phyloP scores from a whole-genome alignment of 2,888 invertebrate genomes.

The Apamea sordens region DNA sequence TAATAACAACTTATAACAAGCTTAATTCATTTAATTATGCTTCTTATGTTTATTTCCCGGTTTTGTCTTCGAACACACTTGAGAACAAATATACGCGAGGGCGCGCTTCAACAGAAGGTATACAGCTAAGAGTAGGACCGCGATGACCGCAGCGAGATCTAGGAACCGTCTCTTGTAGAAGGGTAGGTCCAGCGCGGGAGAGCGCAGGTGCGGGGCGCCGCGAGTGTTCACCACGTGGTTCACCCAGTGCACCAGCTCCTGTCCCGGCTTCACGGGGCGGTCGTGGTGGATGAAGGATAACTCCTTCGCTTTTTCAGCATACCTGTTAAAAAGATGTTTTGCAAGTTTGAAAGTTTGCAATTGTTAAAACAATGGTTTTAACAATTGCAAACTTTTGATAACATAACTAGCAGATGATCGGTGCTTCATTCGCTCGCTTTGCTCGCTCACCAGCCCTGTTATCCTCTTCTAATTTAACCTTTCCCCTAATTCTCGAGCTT shows the following conservation, averaged over 20 bases:
- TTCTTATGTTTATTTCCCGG: conserved; percentile 34
- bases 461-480: not conserved
- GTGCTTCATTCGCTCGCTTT: not conserved
- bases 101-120: conserved; percentile 31
- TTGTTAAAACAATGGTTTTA: too few relatives aligned
- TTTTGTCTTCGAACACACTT: conserved; percentile 25
- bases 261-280: conserved; percentile 89
- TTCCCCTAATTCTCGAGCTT: not conserved
- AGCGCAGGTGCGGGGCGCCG: conserved; percentile 86
- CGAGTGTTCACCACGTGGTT: conserved; percentile 90
- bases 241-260: conserved; percentile 91
- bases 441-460: not conserved
- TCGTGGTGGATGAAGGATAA: conserved; percentile 67
- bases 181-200: conserved; percentile 63
- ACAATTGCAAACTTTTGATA: not conserved
- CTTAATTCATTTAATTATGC: conserved; percentile 32
- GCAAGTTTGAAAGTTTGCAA: too few relatives aligned
- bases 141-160: conserved; percentile 57
- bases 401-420: not conserved
- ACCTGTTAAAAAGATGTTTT: conserved; percentile 67
- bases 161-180: conserved; percentile 73
- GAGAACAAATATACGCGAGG: conserved; percentile 20
- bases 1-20: not conserved
- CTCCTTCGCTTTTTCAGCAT: conserved; percentile 61
- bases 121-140: conserved; percentile 9